These are phyloP conservation scores for Carassius carassius DNA, from an alignment of 2,113 vertebrate genomes.

Conservation along the genomic window DNA sequence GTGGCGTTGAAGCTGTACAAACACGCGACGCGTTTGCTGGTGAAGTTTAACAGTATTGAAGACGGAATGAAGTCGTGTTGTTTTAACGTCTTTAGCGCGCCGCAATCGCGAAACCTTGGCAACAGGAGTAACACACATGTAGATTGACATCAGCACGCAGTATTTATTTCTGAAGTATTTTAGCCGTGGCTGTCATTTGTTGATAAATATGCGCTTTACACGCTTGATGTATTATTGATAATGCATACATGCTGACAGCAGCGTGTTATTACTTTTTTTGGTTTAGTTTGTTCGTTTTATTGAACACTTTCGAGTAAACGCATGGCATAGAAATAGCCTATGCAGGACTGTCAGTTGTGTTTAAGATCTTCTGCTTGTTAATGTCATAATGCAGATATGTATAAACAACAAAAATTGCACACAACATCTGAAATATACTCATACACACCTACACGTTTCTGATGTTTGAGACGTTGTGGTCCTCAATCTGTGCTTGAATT, in stretches of 20 bases:
- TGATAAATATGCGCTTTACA: neutral
- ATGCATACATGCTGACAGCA: neutral
- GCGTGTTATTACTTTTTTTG: neutral
- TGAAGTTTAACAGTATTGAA: constrained; percentile 6
- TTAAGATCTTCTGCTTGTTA: neutral
- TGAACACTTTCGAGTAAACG: neutral
- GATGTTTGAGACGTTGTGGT: too few species aligned
- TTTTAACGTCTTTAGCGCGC: neutral
- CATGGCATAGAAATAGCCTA: neutral
- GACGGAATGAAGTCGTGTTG: neutral
- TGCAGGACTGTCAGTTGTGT: neutral
- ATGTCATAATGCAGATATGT: neutral
- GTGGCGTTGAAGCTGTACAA: constrained; percentile 8
- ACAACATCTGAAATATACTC: neutral
- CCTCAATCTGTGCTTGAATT: neutral
- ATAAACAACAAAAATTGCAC: neutral
- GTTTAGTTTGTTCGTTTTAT: neutral
- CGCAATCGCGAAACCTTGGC: neutral
- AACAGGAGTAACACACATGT: neutral
- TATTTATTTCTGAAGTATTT: neutral
- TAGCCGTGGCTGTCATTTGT: neutral
- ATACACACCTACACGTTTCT: too few species aligned
- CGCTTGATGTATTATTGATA: neutral
- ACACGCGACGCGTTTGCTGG: neutral
- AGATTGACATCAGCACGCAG: neutral